phyloP scores from a whole-genome alignment of 2,797 vertebrate species.

The Ciconia nigra region DNA sequence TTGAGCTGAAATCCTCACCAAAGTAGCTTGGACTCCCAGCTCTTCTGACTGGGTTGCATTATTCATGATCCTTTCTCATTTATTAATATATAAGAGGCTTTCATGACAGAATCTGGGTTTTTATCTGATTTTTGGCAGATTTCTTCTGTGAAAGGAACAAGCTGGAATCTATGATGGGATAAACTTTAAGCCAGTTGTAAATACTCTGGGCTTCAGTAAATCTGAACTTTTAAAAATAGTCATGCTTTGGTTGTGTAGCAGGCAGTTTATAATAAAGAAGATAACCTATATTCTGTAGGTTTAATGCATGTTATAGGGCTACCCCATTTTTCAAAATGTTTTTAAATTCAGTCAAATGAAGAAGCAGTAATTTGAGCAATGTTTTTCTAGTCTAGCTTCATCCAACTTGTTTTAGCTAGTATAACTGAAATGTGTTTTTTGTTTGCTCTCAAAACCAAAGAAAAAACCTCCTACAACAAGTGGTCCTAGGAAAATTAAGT shows the following conservation, averaged over 20 bases:
- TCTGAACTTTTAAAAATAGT: neutral
- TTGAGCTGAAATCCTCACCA: neutral
- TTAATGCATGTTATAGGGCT: neutral
- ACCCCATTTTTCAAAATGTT: neutral
- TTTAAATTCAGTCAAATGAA: neutral
- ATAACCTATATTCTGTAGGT: neutral
- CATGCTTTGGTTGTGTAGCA: neutral
- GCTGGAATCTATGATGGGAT: neutral
- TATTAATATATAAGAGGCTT: conserved; percentile 32
- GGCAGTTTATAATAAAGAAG: neutral
- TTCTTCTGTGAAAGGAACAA: conserved; percentile 6
- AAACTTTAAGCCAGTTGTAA: conserved; percentile 48
- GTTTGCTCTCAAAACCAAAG: neutral
- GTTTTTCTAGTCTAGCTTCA: neutral
- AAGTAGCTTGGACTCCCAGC: neutral
- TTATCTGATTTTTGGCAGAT: conserved; percentile 26
- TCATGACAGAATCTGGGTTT: neutral
- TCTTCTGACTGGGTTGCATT: neutral
- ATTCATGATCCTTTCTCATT: neutral
- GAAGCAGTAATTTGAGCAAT: neutral
- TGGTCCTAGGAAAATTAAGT: neutral
- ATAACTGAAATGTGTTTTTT: neutral
- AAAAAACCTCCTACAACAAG: neutral
- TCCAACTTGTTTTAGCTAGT: neutral
- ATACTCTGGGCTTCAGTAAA: neutral